Conservation (phyloP, 2,797 vertebrate genomes). For the Sarcoramphus papa region DNA sequence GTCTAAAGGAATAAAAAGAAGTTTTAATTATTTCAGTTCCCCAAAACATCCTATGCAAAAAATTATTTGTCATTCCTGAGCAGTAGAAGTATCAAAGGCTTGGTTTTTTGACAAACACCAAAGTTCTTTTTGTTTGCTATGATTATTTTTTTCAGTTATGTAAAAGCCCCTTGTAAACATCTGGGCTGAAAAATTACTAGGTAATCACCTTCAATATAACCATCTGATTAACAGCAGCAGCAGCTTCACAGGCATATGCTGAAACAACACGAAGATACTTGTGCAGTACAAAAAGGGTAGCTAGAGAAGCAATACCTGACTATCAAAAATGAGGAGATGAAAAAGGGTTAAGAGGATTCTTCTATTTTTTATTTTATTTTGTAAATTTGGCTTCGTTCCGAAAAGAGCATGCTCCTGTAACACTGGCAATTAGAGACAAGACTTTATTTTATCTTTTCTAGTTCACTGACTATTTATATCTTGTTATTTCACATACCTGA, state of each 20-base stretch:
- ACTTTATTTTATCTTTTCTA: background rate
- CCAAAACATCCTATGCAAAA: background rate
- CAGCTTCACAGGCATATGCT: background rate
- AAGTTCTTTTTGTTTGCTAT: background rate
- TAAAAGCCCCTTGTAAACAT: background rate
- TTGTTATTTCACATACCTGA: background rate
- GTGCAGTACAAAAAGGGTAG: background rate
- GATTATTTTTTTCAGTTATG: background rate
- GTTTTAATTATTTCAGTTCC: background rate
- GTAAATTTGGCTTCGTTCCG: background rate
- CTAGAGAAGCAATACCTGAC: background rate
- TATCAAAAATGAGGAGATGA: background rate
- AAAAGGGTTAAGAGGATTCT: background rate
- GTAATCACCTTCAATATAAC: background rate
- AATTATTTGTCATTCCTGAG: background rate
- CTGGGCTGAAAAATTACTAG: background rate
- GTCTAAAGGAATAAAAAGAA: constrained; percentile 68
- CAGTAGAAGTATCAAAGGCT: background rate
- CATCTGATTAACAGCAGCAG: background rate
- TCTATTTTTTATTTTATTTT: background rate
- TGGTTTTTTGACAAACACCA: background rate
- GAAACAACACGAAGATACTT: background rate
- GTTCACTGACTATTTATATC: background rate
- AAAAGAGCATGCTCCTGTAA: background rate
- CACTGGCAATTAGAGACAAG: background rate